A percentile compares a stretch with the other conserved stretches of the same genome.
These are phyloP conservation scores for Thryonomys swinderianus DNA, from an alignment of 2,113 vertebrate genomes.

Conservation along the genomic window DNA sequence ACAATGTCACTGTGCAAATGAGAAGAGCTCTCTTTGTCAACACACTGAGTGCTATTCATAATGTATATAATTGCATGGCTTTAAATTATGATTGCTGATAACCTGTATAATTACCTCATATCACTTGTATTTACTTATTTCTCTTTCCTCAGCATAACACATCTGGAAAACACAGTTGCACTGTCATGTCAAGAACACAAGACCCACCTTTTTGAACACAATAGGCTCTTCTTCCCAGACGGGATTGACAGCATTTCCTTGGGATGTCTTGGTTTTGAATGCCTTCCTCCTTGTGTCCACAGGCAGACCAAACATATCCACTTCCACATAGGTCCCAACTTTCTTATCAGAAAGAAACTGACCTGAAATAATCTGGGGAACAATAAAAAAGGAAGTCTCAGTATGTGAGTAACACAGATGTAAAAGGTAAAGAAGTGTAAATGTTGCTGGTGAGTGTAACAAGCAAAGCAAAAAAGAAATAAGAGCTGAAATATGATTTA, in stretches of 20 bases:
- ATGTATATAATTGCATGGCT: neutral
- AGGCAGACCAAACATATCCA: constrained; percentile 98
- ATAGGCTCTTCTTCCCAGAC: constrained; percentile 98
- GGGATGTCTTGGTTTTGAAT: constrained; percentile 97
- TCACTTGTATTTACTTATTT: neutral
- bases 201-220: constrained; percentile 96
- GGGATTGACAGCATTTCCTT: constrained; percentile 96
- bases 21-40: too few species aligned
- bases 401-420: neutral
- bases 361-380: constrained; percentile 95
- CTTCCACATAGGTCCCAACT: constrained; percentile 97
- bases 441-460: neutral
- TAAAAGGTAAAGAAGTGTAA: neutral
- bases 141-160: neutral
- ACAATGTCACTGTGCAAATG: neutral
- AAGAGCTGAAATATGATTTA: neutral
- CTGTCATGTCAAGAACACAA: neutral
- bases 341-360: constrained; percentile 99
- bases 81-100: constrained; percentile 17
- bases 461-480: neutral
- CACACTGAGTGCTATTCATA: neutral
- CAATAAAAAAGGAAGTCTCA: neutral
- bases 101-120: neutral
- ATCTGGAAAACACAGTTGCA: neutral
- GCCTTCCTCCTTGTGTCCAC: constrained; percentile 98